A percentile compares a stretch with the other conserved stretches of the same genome.
Evolutionary conservation across 2,797 vertebrate species (phyloP).

Genomic region (Gymnothorax reevesii): DNA sequence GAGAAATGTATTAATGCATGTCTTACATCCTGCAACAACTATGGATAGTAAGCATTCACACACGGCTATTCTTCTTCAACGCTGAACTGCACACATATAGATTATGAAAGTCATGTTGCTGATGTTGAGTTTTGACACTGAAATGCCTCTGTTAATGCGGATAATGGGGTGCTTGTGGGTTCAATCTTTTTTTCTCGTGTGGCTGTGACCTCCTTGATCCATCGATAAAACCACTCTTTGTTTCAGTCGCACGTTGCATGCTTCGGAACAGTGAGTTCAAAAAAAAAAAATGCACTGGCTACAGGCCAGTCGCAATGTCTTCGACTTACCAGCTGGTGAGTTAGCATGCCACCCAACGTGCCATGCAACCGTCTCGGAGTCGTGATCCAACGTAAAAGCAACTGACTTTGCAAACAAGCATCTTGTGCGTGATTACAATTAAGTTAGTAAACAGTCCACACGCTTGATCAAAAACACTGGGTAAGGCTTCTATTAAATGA

Average conservation of each 20-base stretch:
- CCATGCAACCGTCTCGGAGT: not conserved
- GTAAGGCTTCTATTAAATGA: too few species aligned
- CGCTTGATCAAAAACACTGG: too few species aligned
- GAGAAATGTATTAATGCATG: not conserved
- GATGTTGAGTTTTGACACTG: not conserved
- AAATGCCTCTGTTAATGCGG: not conserved
- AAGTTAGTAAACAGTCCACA: not conserved
- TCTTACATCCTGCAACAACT: not conserved
- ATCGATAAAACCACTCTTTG: conserved; percentile 45
- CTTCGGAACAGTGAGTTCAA: not conserved
- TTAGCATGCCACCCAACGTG: not conserved
- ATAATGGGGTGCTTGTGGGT: not conserved
- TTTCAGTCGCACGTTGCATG: conserved; percentile 36
- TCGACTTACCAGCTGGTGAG: conserved; percentile 6
- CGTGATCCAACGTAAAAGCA: not conserved
- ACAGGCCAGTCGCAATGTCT: conserved; percentile 28
- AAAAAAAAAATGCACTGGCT: conserved; percentile 11
- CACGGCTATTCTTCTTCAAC: not conserved
- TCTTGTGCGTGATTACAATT: not conserved
- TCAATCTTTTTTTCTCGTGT: conserved; percentile 15
- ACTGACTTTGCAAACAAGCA: not conserved
- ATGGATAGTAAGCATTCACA: not conserved
- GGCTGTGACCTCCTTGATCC: conserved; percentile 45
- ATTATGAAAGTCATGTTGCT: not conserved
- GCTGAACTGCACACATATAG: not conserved